Percentiles rank a stretch among this genome's conserved stretches.
Evolutionary conservation across 2,797 vertebrate species (phyloP).

Genomic region (Poecile montanus): DNA sequence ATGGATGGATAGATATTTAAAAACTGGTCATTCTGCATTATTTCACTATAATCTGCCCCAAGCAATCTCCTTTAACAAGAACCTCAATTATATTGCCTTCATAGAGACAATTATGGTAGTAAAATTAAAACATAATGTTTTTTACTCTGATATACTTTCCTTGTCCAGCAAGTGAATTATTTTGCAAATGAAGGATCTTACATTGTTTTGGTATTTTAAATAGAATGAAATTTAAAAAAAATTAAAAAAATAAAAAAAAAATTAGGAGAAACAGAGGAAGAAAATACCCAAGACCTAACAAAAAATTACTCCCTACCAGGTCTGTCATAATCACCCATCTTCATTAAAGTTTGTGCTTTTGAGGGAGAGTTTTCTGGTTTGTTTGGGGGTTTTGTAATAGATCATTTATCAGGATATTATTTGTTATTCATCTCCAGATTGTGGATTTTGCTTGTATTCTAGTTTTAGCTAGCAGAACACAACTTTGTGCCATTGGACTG

Average conservation of each 20-base stretch:
- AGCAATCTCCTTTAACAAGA: neutral
- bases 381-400: neutral
- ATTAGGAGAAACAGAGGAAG: neutral
- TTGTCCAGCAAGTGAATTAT: neutral
- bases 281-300: neutral
- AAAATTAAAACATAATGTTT: neutral
- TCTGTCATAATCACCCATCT: neutral
- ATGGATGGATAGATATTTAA: neutral
- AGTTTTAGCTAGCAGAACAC: neutral
- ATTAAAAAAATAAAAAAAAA: neutral
- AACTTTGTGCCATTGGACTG: neutral
- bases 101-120: neutral
- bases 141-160: neutral
- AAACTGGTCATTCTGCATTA: neutral
- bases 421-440: neutral
- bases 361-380: neutral
- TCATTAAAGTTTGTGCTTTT: neutral
- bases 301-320: accelerated
- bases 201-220: neutral
- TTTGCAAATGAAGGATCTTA: neutral
- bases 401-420: neutral
- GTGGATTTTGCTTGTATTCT: neutral
- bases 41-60: neutral
- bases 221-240: neutral
- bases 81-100: neutral